These are phyloP conservation scores for Ahaetulla prasina DNA, from an alignment of 2,113 vertebrate species.

Conservation along the genomic window DNA sequence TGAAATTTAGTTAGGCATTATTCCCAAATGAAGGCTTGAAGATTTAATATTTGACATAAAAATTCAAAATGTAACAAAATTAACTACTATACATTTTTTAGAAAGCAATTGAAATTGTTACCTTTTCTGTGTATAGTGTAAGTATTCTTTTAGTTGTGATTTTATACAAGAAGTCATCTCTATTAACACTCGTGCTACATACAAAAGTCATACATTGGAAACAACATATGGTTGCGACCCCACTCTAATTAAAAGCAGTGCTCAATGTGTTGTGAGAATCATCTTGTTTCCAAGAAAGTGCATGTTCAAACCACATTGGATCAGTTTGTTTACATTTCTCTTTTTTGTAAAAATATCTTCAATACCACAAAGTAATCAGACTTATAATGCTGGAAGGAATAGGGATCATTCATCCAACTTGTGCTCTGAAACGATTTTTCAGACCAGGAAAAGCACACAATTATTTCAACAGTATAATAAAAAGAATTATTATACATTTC, in stretches of 20 bases:
- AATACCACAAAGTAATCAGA: background rate
- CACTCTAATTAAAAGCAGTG: background rate
- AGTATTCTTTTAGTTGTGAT: background rate
- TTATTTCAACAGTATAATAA: background rate
- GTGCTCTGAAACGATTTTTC: background rate
- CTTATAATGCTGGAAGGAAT: background rate
- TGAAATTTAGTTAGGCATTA: background rate
- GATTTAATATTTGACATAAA: background rate
- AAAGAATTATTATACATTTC: background rate
- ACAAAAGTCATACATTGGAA: background rate
- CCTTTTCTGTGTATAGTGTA: background rate
- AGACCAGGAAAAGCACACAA: background rate
- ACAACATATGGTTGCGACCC: background rate
- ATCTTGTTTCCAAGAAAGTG: background rate
- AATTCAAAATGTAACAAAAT: background rate
- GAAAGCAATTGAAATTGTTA: background rate
- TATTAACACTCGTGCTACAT: background rate
- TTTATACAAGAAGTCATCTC: background rate
- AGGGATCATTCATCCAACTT: background rate
- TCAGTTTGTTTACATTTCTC: background rate
- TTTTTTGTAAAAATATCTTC: background rate
- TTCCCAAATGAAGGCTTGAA: background rate
- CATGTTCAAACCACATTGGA: background rate
- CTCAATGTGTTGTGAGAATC: background rate
- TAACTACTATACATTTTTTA: background rate